Conservation (phyloP, 2,113 vertebrate genomes). For the Callipepla californica region DNA sequence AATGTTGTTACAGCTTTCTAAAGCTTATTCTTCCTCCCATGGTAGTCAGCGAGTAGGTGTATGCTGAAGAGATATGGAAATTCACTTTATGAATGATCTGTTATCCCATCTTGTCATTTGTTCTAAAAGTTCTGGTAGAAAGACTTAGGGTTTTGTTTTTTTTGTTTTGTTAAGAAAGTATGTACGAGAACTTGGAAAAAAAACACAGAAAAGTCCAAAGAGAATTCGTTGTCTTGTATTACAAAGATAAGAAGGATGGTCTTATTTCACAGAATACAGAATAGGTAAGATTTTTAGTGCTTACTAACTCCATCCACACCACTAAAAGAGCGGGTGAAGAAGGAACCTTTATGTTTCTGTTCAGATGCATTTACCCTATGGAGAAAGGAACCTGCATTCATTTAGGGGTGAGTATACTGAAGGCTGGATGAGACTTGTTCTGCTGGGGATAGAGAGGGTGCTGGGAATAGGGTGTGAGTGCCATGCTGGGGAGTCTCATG, state of each 20-base stretch:
- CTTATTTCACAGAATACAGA: conserved; percentile 31
- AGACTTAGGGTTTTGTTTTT: not conserved
- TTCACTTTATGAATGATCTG: not conserved
- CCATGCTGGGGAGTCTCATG: not conserved
- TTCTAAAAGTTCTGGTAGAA: conserved; percentile 25
- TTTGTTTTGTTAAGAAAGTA: conserved; percentile 24
- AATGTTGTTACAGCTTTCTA: conserved; percentile 8
- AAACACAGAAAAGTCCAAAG: conserved; percentile 25
- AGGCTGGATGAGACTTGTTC: not conserved
- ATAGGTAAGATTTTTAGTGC: not conserved
- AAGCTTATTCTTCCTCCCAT: not conserved
- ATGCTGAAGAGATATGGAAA: conserved; percentile 5
- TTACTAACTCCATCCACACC: conserved; percentile 3
- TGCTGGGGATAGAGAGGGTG: not conserved
- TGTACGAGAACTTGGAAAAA: conserved; percentile 21
- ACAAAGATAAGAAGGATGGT: conserved; percentile 20
- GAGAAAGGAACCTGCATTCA: not conserved
- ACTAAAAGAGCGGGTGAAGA: not conserved
- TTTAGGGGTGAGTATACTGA: not conserved
- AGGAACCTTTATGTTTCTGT: not conserved
- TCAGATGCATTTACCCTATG: not conserved
- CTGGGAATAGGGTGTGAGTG: not conserved
- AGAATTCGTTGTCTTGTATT: not conserved
- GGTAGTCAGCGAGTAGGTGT: not conserved
- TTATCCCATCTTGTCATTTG: conserved; percentile 14